Percentiles rank a stretch among this genome's conserved stretches.
phyloP scores from a whole-genome alignment of 2,888 invertebrate genomes.

The Catocala nupta region DNA sequence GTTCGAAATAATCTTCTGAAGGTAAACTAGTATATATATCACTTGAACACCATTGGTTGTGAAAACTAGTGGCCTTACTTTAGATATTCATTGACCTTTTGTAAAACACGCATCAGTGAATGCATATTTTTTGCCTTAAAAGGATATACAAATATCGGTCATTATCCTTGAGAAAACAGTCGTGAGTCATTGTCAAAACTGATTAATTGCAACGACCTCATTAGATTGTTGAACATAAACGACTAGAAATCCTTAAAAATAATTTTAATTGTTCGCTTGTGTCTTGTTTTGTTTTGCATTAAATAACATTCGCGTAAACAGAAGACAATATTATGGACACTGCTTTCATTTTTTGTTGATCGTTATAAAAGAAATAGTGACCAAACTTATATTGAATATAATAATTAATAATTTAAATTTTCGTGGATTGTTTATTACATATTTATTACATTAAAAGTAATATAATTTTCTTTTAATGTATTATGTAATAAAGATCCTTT shows the following conservation, averaged over 20 bases:
- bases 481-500: no score
- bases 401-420: no score
- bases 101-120: neutral
- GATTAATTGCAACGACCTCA: neutral
- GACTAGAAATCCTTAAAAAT: neutral
- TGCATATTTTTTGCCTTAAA: neutral
- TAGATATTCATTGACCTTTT: slow-evolving; percentile 1
- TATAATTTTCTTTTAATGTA: no score
- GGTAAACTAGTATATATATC: slow-evolving; percentile 9
- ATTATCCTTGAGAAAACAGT: neutral
- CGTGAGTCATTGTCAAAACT: no score
- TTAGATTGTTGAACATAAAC: neutral
- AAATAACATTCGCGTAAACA: no score
- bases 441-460: no score
- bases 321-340: no score
- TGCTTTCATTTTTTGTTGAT: no score
- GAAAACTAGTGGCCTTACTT: neutral
- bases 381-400: no score
- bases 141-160: neutral
- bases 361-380: no score
- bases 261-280: neutral
- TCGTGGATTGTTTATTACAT: no score
- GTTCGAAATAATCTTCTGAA: neutral
- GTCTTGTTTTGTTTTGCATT: no score
- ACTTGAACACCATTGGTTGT: neutral